A percentile compares a stretch with the other conserved stretches of the same genome.
phyloP scores from a whole-genome alignment of 2,888 invertebrate species.

The Cataglyphis cursor region DNA sequence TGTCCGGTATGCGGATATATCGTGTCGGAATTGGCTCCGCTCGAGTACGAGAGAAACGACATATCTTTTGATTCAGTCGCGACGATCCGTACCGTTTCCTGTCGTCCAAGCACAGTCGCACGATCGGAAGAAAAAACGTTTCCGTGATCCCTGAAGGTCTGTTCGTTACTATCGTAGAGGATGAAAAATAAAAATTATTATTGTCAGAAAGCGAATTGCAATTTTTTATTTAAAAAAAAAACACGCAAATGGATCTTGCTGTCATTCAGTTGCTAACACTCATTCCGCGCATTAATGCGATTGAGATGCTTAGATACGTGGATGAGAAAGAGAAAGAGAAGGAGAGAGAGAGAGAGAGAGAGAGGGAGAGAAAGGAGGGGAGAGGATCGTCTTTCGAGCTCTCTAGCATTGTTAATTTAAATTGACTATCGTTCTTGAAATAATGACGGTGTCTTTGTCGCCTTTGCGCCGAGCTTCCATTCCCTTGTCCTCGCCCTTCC shows the following conservation, averaged over 20 bases:
- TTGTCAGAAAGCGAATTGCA: slow-evolving; percentile 70
- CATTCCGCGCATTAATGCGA: slow-evolving; percentile 76
- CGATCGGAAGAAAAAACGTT: neutral
- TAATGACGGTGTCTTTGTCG: slow-evolving; percentile 76
- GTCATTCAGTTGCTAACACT: slow-evolving; percentile 64
- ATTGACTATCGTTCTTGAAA: slow-evolving; percentile 81
- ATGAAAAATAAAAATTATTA: slow-evolving; percentile 33
- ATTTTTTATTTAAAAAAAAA: slow-evolving; percentile 73
- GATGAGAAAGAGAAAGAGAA: neutral
- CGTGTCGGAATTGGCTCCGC: slow-evolving; percentile 40
- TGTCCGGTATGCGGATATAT: slow-evolving; percentile 52
- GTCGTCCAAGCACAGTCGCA: neutral
- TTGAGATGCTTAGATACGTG: slow-evolving; percentile 78
- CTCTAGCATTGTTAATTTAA: slow-evolving; percentile 76
- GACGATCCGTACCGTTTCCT: slow-evolving; percentile 12
- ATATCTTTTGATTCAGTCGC: slow-evolving; percentile 49
- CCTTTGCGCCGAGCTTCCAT: slow-evolving; percentile 66
- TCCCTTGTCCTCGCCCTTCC: slow-evolving; percentile 64
- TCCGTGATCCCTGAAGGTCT: neutral
- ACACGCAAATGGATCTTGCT: slow-evolving; percentile 68
- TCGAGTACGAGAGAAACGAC: neutral
- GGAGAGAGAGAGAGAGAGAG: too few species aligned
- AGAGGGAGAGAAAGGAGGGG: neutral
- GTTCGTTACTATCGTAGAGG: slow-evolving; percentile 1
- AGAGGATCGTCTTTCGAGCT: slow-evolving; percentile 70